Percentiles rank a stretch among this genome's conserved stretches.
phyloP scores from a whole-genome alignment of 1,140 invertebrate species.

The Paraescarpia echinospica region DNA sequence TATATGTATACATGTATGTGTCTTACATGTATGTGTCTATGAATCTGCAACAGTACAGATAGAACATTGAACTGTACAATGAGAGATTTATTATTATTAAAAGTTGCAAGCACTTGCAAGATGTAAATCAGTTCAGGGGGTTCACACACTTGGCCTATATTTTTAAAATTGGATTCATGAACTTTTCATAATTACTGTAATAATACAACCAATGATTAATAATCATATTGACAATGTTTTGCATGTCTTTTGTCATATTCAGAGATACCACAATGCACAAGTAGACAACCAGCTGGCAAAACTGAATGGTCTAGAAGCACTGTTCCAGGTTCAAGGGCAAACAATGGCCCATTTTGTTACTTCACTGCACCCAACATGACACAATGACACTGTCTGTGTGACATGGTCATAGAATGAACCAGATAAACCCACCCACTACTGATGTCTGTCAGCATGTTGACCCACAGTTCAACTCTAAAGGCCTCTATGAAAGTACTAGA shows the following conservation, averaged over 20 bases:
- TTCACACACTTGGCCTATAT: not conserved
- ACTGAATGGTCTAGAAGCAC: not conserved
- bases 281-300: not conserved
- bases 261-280: not conserved
- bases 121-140: not conserved
- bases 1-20: no score
- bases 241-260: not conserved
- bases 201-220: not conserved
- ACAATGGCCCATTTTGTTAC: not conserved
- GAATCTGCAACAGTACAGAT: not conserved
- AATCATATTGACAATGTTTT: not conserved
- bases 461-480: not conserved
- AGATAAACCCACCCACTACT: not conserved
- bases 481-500: not conserved
- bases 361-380: not conserved
- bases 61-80: not conserved
- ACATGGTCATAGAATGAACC: not conserved
- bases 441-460: not conserved
- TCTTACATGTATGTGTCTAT: not conserved
- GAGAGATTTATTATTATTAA: not conserved
- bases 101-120: not conserved
- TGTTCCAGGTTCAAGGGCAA: not conserved
- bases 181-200: not conserved
- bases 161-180: not conserved
- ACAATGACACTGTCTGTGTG: slow-evolving; percentile 4